Conservation (phyloP, 2,113 vertebrate genomes). For the Protobothrops mucrosquamatus region DNA sequence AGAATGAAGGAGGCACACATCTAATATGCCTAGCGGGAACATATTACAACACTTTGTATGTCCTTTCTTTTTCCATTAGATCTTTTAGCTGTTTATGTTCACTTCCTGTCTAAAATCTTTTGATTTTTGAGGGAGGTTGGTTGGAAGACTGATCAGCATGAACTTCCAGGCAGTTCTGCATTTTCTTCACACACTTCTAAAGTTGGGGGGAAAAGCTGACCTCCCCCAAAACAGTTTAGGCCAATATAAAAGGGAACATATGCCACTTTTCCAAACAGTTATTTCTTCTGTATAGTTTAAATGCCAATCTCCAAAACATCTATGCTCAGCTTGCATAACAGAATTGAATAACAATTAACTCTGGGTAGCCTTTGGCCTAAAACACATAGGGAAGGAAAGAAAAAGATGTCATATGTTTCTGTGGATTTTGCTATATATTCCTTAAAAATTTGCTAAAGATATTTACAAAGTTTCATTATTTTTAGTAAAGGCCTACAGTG, state of each 20-base stretch:
- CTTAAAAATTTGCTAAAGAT: conserved; percentile 8
- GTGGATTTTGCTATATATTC: conserved; percentile 18
- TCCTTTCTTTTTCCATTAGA: neutral
- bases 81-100: neutral
- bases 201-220: neutral
- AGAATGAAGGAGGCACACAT: neutral
- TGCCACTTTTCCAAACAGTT: neutral
- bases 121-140: neutral
- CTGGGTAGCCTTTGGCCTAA: conserved; percentile 4
- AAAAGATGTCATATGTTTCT: conserved; percentile 13
- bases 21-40: neutral
- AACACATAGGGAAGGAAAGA: neutral
- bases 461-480: conserved; percentile 12
- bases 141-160: neutral
- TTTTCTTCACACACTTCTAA: neutral
- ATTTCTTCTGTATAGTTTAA: neutral
- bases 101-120: neutral
- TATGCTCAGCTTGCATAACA: neutral
- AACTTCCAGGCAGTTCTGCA: neutral
- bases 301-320: neutral
- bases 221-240: neutral
- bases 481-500: neutral
- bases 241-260: neutral
- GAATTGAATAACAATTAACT: neutral
- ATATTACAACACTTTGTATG: neutral